Evolutionary conservation across 2,888 invertebrate genomes (phyloP).

Genomic region (Baronia brevicornis): DNA sequence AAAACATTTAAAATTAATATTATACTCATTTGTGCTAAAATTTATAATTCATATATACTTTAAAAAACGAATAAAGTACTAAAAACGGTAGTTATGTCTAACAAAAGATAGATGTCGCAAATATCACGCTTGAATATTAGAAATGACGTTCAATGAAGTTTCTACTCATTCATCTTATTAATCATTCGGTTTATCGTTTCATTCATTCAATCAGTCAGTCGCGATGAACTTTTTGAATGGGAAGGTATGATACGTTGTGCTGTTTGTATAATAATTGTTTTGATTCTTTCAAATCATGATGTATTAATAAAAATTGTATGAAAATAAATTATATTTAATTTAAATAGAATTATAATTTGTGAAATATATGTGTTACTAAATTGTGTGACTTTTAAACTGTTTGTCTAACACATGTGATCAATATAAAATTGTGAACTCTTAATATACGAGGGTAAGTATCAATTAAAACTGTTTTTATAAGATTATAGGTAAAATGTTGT

Average conservation of each 20-base stretch:
- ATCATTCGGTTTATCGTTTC: constrained; percentile 25
- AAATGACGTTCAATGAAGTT: too few species aligned
- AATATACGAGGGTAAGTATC: constrained; percentile 54
- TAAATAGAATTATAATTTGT: background rate
- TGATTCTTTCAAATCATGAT: constrained; percentile 20
- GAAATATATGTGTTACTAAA: constrained; percentile 12
- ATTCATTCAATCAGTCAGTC: constrained; percentile 37
- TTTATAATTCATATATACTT: too few species aligned
- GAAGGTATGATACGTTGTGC: constrained; percentile 24
- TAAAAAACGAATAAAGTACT: too few species aligned
- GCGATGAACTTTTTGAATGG: constrained; percentile 23
- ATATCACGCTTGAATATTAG: too few species aligned
- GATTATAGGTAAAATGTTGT: constrained; percentile 20
- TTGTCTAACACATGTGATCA: constrained; percentile 63
- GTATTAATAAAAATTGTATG: constrained; percentile 18
- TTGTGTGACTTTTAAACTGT: constrained; percentile 23
- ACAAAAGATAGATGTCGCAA: constrained; percentile 4
- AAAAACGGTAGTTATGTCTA: too few species aligned
- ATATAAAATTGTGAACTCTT: constrained; percentile 41
- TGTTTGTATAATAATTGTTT: constrained; percentile 11
- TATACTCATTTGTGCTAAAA: too few species aligned
- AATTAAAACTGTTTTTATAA: constrained; percentile 38
- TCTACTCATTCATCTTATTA: constrained; percentile 22
- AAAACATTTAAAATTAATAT: too few species aligned
- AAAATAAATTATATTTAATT: constrained; percentile 9